Evolutionary conservation across 2,888 invertebrate species (phyloP), one percentile per base, ranked within the genome.

Genomic region (Notocelia uddmanniana): DNA sequence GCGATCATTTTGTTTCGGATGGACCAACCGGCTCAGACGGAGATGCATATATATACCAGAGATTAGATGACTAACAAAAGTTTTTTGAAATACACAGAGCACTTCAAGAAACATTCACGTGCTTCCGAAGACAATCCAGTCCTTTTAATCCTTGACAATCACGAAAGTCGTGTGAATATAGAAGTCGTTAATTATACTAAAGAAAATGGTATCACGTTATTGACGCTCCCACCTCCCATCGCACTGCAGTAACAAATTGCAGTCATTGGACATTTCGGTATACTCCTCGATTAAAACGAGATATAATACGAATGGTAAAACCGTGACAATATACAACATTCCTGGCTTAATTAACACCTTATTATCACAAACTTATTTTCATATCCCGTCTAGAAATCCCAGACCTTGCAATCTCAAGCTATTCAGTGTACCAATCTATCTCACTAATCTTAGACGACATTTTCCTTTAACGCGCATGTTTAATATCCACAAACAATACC

Each of bases 221-320:
- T 73, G n/a, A 71, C 73, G n/a, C n/a, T n/a, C n/a, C n/a, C n/a
- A n/a, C 5, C 37, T 75, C 19, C 68, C 74, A 2, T 66, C 62
- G 26, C 73, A 73, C 23, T 73, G 62, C 37, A 68, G 67, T 37
- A 60, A 70, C 34, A 55, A 63, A 18, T 66, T 72, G 26, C 74
- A 74, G 45, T 69, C 72, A 8, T 15, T 74, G 9, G 74, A 74
- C 23, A 41, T 72, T 66, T 18, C 72, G 15, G 60, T 74, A 54
- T 74, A 66, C 62, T 59, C 57, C 9, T 60, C 74, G 1, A 67
- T 74, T n/a, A 73, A 74, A 60, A n/a, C 69, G 15, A 21, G 66
- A 69, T 74, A 74, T 55, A 72, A 69, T 18, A 45, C 66, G 45
- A 13, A 66, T 72, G 66, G 74, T 10, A 69, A 54, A 62, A 74